Evolutionary conservation across 1,140 invertebrate species (phyloP), one percentile per base, ranked within the genome.

Genomic region (Aleiodes sp.): DNA sequence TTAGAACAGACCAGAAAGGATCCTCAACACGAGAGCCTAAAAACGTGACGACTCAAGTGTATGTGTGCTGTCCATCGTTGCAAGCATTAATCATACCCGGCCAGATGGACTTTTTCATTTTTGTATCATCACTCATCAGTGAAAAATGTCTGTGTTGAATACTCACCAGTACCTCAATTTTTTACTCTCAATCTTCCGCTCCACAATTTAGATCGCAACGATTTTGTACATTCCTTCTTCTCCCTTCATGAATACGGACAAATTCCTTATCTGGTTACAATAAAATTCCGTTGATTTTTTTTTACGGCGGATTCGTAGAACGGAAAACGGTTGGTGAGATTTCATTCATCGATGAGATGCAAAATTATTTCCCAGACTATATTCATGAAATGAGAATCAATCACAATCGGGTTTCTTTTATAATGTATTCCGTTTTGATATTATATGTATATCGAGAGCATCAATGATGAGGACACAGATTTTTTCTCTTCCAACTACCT

Each of bases 351-450:
- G 59, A 69, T 69, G 67, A 69, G 60, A 78, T 78, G 77, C 76
- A 78, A 78, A 52, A 52, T 52, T 24, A 52, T 65, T 73, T 71
- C 69, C 39, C 37, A 71, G 65, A 76, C 77, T 74, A 77, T 76
- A 68, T 68, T 41, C 39, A 37, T 19, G 19, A 26, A 26, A 28
- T 56, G 39, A 19, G 37, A 63, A 69, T 69, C 67, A 69, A 69
- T 69, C 67, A 69, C 57, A 46, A 8, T 9, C n/a, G 19, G 31
- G 14, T 56, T 8, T 16, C 29, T 69, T n/a, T 57, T 69, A 57
- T 69, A 69, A 63, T 63, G 41, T 69, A 69, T 69, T 43, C 60
- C 37, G 12, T 31, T 59, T 59, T 59, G 28, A 59, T 59, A 41
- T 37, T 59, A 66, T 59, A 39, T 46, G 59, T 21, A 46, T 61